Base-by-base conservation (phyloP, 2,888 invertebrate species). In the Nebria brevicollis region DNA sequence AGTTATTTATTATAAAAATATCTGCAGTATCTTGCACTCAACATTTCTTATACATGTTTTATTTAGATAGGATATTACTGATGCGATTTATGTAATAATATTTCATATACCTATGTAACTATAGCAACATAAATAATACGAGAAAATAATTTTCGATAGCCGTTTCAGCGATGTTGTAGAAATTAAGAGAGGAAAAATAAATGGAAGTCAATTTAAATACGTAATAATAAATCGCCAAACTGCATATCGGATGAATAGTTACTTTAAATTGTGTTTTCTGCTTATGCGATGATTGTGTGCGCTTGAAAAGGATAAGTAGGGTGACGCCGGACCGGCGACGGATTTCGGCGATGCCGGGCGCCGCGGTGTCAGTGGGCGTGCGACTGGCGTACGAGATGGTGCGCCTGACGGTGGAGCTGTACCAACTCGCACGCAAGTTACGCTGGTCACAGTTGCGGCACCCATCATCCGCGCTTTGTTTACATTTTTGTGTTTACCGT, bases 351-450 rank as follows among this genome's bases (percentile, higher is more conserved):
- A 68, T 54, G 70, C 70, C 73, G 72, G 41, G 73, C 78, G 72
- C 73, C 78, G 26, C 70, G 73, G 73, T 65, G 77, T 42, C 77
- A 42, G 68, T 77, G 77, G 77, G 77, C 43, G 77, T 68, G 42
- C 77, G 68, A 68, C 66, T 26, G 42, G 66, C 68, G 68, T 20
- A 77, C 10, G 65, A 13, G 65, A 64, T 64, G 77, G 72, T 68
- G 34, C 25, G 26, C 54, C 64, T 65, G 25, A 41, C 11, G n/a
- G 65, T 20, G 41, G 34, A 10, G 41, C 26, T 70, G 66, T 34
- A 6, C 5, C 20, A 64, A 41, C 1, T 26, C 65, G 25, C 70
- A 26, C 13, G 26, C 70, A 70, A 2, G 70, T 70, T 26, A 11
- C 11, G 13, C 20, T 70, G 70, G 70, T 70, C 15, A 25, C 68